Percentiles rank a stretch among this genome's conserved stretches.
Conservation (phyloP, 2,113 vertebrate species). For the Sakesphorus luctuosus region DNA sequence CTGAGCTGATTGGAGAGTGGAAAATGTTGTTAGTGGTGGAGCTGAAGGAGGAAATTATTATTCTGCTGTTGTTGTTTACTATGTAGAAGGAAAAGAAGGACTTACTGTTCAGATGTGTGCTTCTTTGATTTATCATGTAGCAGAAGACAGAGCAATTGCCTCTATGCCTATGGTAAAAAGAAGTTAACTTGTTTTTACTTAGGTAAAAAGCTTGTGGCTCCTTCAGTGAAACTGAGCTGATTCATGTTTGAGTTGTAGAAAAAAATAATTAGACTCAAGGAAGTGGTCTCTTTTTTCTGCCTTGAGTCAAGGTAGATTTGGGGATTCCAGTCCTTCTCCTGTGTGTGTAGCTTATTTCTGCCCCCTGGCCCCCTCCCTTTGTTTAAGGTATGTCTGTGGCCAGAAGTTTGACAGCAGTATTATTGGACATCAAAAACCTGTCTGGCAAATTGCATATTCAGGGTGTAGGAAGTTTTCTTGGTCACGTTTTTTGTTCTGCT, state of each 20-base stretch:
- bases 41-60: background rate
- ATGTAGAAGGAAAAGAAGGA: background rate
- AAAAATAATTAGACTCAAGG: background rate
- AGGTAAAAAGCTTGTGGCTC: background rate
- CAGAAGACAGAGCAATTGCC: background rate
- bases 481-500: background rate
- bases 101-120: background rate
- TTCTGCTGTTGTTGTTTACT: background rate
- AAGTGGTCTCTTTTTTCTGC: background rate
- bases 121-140: background rate
- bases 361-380: fast-evolving
- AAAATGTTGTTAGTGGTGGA: background rate
- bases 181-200: background rate
- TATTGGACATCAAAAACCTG: background rate
- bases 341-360: fast-evolving
- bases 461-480: background rate
- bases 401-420: background rate
- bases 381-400: background rate
- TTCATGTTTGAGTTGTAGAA: background rate
- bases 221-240: background rate
- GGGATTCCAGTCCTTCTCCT: background rate
- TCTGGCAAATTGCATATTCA: background rate
- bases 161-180: background rate
- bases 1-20: background rate
- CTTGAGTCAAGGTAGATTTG: background rate